Percentiles rank a stretch among this genome's conserved stretches.
These are phyloP conservation scores for Euproctis similis DNA, from an alignment of 2,888 invertebrate genomes.

Conservation along the genomic window DNA sequence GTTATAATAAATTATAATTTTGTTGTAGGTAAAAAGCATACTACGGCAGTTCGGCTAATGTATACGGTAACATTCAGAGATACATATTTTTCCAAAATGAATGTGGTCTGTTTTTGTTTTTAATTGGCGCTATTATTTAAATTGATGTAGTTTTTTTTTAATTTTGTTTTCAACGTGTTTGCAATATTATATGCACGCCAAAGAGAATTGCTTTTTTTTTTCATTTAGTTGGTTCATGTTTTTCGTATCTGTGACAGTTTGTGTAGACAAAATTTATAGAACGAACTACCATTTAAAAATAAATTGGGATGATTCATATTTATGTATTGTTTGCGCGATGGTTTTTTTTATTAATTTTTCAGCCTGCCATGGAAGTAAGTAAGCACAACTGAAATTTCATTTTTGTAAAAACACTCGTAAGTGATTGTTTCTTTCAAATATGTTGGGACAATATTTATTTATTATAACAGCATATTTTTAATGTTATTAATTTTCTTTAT, in stretches of 20 bases:
- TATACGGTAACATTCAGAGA: constrained; percentile 6
- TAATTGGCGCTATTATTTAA: background rate
- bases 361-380: too few relatives aligned
- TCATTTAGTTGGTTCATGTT: background rate
- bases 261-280: background rate
- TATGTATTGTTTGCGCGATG: too few relatives aligned
- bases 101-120: constrained; percentile 5
- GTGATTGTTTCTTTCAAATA: too few relatives aligned
- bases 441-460: too few relatives aligned
- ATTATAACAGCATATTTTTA: too few relatives aligned
- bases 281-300: background rate
- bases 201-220: constrained; percentile 3
- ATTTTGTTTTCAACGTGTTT: constrained; percentile 3
- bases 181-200: constrained; percentile 6
- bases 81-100: constrained; percentile 3
- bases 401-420: too few relatives aligned
- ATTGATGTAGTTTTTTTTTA: constrained; percentile 1
- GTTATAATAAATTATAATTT: constrained; percentile 5
- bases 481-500: too few relatives aligned
- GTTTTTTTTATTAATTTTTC: too few relatives aligned
- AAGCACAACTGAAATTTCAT: too few relatives aligned
- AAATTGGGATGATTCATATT: too few relatives aligned
- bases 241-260: background rate
- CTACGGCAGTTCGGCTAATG: constrained; percentile 8
- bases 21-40: constrained; percentile 10